Conservation (phyloP, 2,888 invertebrate genomes). For the Lypha dubia region DNA sequence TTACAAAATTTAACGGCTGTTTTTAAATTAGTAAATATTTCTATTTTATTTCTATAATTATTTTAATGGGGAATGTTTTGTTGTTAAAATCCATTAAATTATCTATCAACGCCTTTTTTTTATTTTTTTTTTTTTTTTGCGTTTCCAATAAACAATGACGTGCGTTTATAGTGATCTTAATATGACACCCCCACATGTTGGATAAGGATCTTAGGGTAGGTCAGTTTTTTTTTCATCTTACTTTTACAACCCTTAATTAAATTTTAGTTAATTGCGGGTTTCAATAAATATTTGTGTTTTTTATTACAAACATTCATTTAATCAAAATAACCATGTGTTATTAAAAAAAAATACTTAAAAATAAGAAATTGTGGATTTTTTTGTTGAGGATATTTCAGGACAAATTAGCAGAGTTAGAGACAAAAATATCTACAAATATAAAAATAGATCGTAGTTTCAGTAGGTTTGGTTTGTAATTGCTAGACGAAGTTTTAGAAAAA, state of each 20-base stretch:
- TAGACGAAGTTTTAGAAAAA: too few relatives aligned
- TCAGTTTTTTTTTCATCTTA: too few relatives aligned
- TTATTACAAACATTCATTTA: neutral
- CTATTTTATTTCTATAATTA: neutral
- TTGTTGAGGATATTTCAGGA: too few relatives aligned
- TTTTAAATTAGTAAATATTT: conserved; percentile 2
- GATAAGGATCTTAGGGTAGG: conserved; percentile 62
- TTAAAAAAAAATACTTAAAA: neutral
- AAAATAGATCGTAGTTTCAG: too few relatives aligned
- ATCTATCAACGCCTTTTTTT: conserved; percentile 70
- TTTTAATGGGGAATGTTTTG: neutral
- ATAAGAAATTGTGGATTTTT: neutral
- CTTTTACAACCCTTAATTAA: conserved; percentile 26
- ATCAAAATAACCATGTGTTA: conserved; percentile 1
- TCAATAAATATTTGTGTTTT: conserved; percentile 32
- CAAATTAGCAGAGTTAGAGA: too few relatives aligned
- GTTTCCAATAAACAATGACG: conserved; percentile 9
- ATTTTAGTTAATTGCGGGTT: conserved; percentile 33
- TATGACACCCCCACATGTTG: conserved; percentile 67
- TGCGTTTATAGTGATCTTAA: neutral
- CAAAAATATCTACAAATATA: too few relatives aligned
- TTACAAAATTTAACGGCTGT: neutral
- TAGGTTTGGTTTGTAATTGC: too few relatives aligned
- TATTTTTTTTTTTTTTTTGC: too few relatives aligned
- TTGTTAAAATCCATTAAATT: conserved; percentile 58